Percentiles rank a stretch among this genome's conserved stretches.
Evolutionary conservation across 2,113 vertebrate genomes (phyloP).

Genomic region (Dicentrarchus labrax): DNA sequence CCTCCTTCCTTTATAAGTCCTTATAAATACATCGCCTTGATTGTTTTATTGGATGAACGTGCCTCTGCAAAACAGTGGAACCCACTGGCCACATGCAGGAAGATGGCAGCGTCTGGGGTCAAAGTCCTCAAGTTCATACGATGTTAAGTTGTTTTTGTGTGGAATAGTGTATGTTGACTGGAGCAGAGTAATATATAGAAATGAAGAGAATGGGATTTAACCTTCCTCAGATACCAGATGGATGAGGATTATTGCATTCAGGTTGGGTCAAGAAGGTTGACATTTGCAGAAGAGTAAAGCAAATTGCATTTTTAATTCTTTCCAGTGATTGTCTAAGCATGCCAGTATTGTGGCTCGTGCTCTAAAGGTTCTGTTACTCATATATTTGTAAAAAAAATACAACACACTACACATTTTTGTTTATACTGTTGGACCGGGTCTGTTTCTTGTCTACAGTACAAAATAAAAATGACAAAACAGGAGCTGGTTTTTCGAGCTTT

Average conservation of each 20-base stretch:
- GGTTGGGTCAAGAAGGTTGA: constrained; percentile 52
- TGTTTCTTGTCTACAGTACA: not conserved
- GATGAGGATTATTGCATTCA: constrained; percentile 41
- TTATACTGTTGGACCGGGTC: not conserved
- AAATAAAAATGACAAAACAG: not conserved
- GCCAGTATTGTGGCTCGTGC: not conserved
- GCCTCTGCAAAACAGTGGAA: constrained; percentile 7
- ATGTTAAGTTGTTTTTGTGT: constrained; percentile 2
- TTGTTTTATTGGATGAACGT: constrained; percentile 56
- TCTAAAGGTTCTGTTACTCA: not conserved
- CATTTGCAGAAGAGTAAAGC: constrained; percentile 28
- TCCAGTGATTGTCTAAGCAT: constrained; percentile 6
- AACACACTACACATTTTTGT: not conserved
- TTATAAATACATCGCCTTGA: constrained; percentile 34
- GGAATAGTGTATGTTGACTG: not conserved
- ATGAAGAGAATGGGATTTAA: constrained; percentile 34
- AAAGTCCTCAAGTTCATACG: not conserved
- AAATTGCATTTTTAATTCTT: constrained; percentile 47
- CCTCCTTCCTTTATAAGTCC: not conserved
- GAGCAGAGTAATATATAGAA: constrained; percentile 10
- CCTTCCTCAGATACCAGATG: constrained; percentile 50
- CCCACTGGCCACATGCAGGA: not conserved
- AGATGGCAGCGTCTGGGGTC: constrained; percentile 8
- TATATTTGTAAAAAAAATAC: not conserved
- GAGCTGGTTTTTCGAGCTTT: not conserved